Base-by-base conservation (phyloP, 2,113 vertebrate species). In the Urocynchramus pylzowi region DNA sequence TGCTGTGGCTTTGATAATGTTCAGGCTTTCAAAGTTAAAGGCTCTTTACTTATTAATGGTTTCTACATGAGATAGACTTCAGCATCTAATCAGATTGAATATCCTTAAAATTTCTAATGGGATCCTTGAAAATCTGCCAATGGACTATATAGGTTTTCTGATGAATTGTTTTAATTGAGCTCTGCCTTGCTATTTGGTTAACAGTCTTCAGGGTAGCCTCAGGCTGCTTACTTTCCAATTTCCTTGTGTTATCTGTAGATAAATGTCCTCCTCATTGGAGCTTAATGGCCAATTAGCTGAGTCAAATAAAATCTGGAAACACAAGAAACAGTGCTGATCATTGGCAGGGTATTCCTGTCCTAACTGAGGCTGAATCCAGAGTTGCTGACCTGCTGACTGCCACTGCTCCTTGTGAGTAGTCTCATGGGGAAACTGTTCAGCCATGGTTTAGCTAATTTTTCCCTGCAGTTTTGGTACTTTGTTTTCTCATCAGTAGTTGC, bases 101-200 rank as follows among this genome's bases (percentile, higher is more conserved):
- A 77, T 90, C 57, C 73, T 91, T 94, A 91, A 95, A 88, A 90
- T 93, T 94, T 86, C 78, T 96, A 93, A 97, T 96, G 92, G 87
- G 54, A 90, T 82, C 39, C 77, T 95, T 96, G 94, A 95, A 94
- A 94, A 85, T 83, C 50, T 97, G 95, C 92, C 87, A 95, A 47
- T 65, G 47, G 42, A 56, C 71, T 89, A 28, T 69, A 67, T 70
- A 76, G 42, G 68, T 77, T 96, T 95, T 88, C 82, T 90, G 68
- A 89, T 96, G 12, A 96, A 92, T 97, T 95, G 87, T 63, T 97
- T 97, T 92, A 96, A 93, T 94, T 91, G 77, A 89, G 41, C 57
- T 87, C 60, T 93, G 88, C 78, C 50, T 87, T 82, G 42, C 89
- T 95, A 6, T 87, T 93, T 96, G 67, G 87, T 96, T 96, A 93